These are phyloP conservation scores for Lytechinus pictus DNA, from an alignment of 35 echinoderm and acorn worm genomes.

Conservation along the genomic window DNA sequence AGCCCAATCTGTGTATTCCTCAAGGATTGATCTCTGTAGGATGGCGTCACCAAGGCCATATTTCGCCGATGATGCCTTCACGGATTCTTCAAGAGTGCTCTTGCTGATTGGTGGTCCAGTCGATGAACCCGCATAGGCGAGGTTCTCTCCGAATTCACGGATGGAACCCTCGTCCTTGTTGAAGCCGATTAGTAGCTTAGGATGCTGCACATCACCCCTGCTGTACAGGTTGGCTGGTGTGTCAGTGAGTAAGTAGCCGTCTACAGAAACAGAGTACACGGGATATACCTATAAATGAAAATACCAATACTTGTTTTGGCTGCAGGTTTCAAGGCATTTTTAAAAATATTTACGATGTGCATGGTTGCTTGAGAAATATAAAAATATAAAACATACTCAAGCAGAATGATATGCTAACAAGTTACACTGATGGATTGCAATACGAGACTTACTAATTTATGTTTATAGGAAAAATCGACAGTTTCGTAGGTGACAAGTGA, in stretches of 20 bases:
- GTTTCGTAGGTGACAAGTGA: no score
- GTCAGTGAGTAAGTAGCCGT: slow-evolving; percentile 59
- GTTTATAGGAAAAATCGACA: no score
- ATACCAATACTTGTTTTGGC: neutral
- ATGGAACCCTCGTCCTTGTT: slow-evolving; percentile 67
- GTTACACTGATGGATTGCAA: no score
- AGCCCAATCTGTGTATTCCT: slow-evolving; percentile 75
- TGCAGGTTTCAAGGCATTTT: neutral
- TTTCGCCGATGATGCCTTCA: slow-evolving; percentile 37
- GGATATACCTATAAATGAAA: neutral
- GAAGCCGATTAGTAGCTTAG: slow-evolving; percentile 51
- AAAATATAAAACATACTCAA: neutral
- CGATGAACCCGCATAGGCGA: neutral
- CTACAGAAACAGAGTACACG: slow-evolving; percentile 6
- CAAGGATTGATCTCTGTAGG: slow-evolving; percentile 52
- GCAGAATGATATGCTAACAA: no score
- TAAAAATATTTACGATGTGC: neutral
- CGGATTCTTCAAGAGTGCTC: slow-evolving; percentile 43
- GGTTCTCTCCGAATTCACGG: slow-evolving; percentile 39
- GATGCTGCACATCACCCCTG: slow-evolving; percentile 39
- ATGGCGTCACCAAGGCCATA: slow-evolving; percentile 63
- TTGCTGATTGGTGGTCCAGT: slow-evolving; percentile 45
- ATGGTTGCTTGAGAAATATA: neutral
- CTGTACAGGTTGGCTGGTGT: slow-evolving; percentile 53
- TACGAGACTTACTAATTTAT: no score